phyloP scores from a whole-genome alignment of 1,140 invertebrate genomes.

The Aplysia californica region DNA sequence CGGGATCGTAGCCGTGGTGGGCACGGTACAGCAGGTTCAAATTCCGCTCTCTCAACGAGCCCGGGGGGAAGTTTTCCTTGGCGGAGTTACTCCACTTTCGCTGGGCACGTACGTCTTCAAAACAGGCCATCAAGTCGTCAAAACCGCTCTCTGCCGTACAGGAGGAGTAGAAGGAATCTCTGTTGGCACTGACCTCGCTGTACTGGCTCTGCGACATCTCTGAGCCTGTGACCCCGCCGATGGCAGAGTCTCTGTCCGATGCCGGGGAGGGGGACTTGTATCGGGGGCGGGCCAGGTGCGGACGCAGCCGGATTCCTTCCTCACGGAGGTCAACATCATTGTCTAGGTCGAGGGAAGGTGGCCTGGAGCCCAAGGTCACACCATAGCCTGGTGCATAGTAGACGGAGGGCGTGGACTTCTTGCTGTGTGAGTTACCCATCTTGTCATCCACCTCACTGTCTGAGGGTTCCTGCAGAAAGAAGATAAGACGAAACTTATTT shows the following conservation, averaged over 20 bases:
- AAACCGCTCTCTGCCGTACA: slow-evolving; percentile 38
- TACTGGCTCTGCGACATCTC: slow-evolving; percentile 29
- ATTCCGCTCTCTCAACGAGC: slow-evolving; percentile 44
- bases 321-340: not conserved
- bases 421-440: slow-evolving; percentile 38
- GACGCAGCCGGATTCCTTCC: slow-evolving; percentile 18
- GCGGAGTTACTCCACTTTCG: slow-evolving; percentile 37
- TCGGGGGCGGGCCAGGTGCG: not conserved
- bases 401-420: slow-evolving; percentile 25
- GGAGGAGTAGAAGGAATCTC: slow-evolving; percentile 43
- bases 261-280: slow-evolving; percentile 11
- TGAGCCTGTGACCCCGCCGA: slow-evolving; percentile 3
- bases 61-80: slow-evolving; percentile 45
- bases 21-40: slow-evolving; percentile 25
- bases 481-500: not conserved
- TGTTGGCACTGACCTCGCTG: slow-evolving; percentile 30
- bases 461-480: slow-evolving; percentile 33
- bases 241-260: slow-evolving; percentile 32
- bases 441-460: slow-evolving; percentile 40
- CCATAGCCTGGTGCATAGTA: slow-evolving; percentile 37
- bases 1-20: slow-evolving; percentile 9
- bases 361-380: slow-evolving; percentile 31
- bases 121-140: slow-evolving; percentile 30
- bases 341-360: not conserved
- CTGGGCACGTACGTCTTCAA: slow-evolving; percentile 1